phyloP scores from a whole-genome alignment of 2,797 vertebrate genomes.

The Propithecus perrieri region DNA sequence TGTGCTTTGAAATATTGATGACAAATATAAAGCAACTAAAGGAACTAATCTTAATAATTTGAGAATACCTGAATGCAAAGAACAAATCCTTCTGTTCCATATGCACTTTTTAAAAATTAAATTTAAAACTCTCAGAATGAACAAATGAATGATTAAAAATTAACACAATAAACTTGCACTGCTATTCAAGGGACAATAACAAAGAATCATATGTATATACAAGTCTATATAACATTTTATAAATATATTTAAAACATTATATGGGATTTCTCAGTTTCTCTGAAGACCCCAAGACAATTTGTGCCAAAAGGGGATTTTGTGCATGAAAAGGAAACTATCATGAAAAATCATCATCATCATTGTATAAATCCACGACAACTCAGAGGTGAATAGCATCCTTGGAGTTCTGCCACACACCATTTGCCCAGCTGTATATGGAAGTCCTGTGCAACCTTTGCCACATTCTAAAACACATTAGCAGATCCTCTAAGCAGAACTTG shows the following conservation, averaged over 20 bases:
- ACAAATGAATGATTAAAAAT: constrained; percentile 14
- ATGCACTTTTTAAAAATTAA: constrained; percentile 9
- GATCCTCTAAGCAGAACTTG: neutral
- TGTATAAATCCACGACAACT: neutral
- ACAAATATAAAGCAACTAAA: constrained; percentile 18
- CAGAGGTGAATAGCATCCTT: rapidly evolving
- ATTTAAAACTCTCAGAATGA: constrained; percentile 20
- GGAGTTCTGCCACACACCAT: too few relatives aligned
- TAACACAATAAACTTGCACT: neutral
- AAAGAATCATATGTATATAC: neutral
- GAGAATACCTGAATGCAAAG: neutral
- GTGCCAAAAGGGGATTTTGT: neutral
- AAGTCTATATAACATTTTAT: neutral
- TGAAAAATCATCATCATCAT: neutral
- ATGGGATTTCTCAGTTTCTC: neutral
- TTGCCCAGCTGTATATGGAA: rapidly evolving
- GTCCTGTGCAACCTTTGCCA: neutral
- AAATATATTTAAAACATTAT: neutral
- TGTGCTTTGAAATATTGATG: constrained; percentile 41
- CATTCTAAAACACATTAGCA: neutral
- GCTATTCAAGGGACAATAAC: neutral
- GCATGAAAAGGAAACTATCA: neutral
- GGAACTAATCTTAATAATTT: neutral
- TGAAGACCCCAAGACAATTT: neutral
- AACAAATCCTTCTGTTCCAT: neutral